A percentile compares a stretch with the other conserved stretches of the same genome.
Evolutionary conservation across 2,888 invertebrate genomes (phyloP).

Genomic region (Caenorhabditis afra): DNA sequence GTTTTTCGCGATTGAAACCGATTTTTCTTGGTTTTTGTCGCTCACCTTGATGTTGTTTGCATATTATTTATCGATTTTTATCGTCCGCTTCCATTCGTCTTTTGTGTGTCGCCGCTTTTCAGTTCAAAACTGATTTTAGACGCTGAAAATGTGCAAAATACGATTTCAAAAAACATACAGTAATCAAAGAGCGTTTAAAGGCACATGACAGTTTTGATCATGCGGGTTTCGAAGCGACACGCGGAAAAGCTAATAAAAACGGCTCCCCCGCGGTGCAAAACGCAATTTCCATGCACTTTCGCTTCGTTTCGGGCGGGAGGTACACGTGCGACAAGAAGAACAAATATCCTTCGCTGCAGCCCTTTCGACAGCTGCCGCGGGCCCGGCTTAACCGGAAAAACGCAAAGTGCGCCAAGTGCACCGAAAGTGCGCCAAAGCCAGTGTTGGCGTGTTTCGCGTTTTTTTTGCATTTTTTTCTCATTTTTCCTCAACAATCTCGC

Average conservation of each 20-base stretch:
- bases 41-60: constrained; percentile 39
- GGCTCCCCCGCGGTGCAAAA: background rate
- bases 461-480: too few species aligned
- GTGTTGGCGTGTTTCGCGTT: background rate
- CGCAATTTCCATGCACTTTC: constrained; percentile 1
- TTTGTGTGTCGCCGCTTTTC: background rate
- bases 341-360: constrained; percentile 5
- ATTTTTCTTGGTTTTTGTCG: background rate
- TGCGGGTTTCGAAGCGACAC: too few species aligned
- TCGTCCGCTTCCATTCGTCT: background rate
- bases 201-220: too few species aligned
- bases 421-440: constrained; percentile 15
- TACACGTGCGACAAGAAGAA: constrained; percentile 7
- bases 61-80: constrained; percentile 34
- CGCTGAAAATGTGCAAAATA: background rate
- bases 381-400: too few species aligned
- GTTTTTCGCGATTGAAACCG: background rate
- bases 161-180: constrained; percentile 1
- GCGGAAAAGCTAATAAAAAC: background rate
- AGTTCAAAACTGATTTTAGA: constrained; percentile 11
- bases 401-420: background rate
- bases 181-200: too few species aligned
- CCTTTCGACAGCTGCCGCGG: background rate
- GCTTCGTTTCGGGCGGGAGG: too few species aligned
- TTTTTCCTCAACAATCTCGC: too few species aligned